Base-by-base conservation (phyloP, 2,888 invertebrate genomes). In the Epiblema foenella region DNA sequence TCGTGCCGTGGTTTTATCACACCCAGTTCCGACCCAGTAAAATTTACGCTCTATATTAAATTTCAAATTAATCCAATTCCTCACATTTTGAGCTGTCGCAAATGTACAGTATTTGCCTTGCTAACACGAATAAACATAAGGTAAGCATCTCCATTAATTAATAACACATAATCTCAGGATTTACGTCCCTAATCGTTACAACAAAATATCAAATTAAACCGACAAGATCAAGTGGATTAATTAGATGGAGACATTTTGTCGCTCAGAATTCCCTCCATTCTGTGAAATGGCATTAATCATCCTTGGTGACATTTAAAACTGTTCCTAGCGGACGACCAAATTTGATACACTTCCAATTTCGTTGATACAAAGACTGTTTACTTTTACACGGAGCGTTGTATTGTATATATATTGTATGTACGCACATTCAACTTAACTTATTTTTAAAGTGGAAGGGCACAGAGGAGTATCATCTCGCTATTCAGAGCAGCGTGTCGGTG, bases 201-300 rank as follows among this genome's bases (percentile, higher is more conserved):
- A 33, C 54, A 57, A 63, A 33, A 68, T 56, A 62, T 37, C 62
- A 68, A 67, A 59, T 59, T 52, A 67, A 67, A 58, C 59, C 58
- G 17, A 17, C 20, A 37, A 67, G 67, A 67, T 67, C 59, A 59
- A 59, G 51, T 59, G 58, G 59, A 67, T 59, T 67, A 59, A 67
- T 59, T 59, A 24, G 58, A 59, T 17, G 37, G 20, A 24, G 62
- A 62, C 33, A n/a, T 63, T 56, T 46, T 62, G n/a, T 49, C 59
- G 42, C 62, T 17, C 24, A 20, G 4, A 66, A 66, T 56, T 42
- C 58, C 58, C 57, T 69, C 51, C 57, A 69, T 69, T 69, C 42
- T 39, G 52, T 59, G 20, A 60, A 62, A 62, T 54, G 68, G 17
- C 20, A 51, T 68, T 46, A 46, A 54, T 68, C 51, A 68, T 18